Evolutionary conservation across 2,113 vertebrate species (phyloP).

Genomic region (Platichthys flesus): DNA sequence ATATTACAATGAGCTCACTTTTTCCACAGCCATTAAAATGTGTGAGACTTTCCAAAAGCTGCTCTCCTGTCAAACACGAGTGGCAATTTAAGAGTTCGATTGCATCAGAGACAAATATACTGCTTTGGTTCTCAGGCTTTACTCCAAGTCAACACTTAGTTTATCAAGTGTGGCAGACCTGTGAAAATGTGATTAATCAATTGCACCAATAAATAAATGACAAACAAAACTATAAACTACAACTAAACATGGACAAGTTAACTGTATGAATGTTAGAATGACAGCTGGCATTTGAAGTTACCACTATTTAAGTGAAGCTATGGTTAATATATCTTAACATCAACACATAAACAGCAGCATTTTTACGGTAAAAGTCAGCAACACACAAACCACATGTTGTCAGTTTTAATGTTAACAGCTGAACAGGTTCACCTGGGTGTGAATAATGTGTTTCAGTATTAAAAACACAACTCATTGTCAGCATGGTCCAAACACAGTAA

Average conservation of each 20-base stretch:
- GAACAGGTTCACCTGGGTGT: background rate
- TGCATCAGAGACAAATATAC: slow-evolving; percentile 14
- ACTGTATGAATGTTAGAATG: background rate
- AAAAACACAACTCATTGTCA: background rate
- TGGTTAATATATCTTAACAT: background rate
- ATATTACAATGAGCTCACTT: slow-evolving; percentile 71
- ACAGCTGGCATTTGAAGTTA: background rate
- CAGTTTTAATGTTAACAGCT: background rate
- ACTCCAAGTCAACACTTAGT: background rate
- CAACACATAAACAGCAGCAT: background rate
- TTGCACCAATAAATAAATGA: background rate
- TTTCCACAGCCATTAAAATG: slow-evolving; percentile 73
- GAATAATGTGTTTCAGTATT: background rate
- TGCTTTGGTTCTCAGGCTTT: slow-evolving; percentile 7
- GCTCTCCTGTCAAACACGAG: slow-evolving; percentile 46
- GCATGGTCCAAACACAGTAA: background rate
- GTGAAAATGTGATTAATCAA: background rate
- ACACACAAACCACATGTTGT: background rate
- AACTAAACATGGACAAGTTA: background rate
- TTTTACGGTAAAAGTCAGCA: too few species aligned
- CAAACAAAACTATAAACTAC: background rate
- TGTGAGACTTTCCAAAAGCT: slow-evolving; percentile 56
- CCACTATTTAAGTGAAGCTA: background rate
- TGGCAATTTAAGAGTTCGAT: slow-evolving; percentile 13
- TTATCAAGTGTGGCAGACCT: background rate